Evolutionary conservation across 2,113 vertebrate species (phyloP).

Genomic region (Uria aalge): DNA sequence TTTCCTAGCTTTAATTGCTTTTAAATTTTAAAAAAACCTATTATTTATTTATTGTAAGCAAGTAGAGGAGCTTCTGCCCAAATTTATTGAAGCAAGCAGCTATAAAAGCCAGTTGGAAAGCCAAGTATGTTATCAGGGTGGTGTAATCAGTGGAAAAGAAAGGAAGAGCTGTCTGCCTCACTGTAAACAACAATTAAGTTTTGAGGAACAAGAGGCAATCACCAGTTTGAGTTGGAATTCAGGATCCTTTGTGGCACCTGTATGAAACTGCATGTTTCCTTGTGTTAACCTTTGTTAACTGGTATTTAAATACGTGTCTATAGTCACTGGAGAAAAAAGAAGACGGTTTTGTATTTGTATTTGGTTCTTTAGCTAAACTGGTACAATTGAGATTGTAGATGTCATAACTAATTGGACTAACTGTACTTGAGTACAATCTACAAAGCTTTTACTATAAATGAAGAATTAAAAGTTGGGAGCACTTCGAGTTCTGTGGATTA

Average conservation of each 20-base stretch:
- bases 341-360: background rate
- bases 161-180: background rate
- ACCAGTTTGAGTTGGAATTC: background rate
- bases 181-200: background rate
- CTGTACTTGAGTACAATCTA: background rate
- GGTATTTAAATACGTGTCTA: background rate
- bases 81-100: background rate
- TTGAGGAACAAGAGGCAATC: background rate
- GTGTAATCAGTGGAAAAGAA: background rate
- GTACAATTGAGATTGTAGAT: background rate
- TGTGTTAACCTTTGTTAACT: background rate
- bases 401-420: background rate
- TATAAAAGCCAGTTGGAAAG: background rate
- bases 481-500: background rate
- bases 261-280: background rate
- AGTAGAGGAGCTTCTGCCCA: background rate
- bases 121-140: background rate
- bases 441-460: background rate
- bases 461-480: constrained; percentile 8
- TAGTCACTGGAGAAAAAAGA: background rate
- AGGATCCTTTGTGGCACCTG: background rate
- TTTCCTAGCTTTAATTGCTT: background rate
- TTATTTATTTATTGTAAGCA: background rate
- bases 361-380: background rate
- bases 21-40: background rate